Evolutionary conservation across 1,140 invertebrate genomes (phyloP).

Genomic region (Drosophila oshimai): DNA sequence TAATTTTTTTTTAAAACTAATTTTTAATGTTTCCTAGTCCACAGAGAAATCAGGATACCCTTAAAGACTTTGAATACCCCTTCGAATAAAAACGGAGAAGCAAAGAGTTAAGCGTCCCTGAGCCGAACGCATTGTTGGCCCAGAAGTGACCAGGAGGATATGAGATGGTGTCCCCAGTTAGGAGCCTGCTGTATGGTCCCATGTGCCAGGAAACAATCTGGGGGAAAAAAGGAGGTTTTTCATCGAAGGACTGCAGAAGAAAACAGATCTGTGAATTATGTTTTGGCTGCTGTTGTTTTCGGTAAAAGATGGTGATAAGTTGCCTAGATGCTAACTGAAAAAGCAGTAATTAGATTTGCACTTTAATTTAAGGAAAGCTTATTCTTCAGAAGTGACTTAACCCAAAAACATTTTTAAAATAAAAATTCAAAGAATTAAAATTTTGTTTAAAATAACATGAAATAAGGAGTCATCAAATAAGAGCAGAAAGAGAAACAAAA

Average conservation of each 20-base stretch:
- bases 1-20: too few species aligned
- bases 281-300: neutral
- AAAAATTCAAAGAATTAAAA: too few species aligned
- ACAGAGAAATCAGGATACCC: neutral
- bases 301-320: neutral
- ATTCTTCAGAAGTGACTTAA: too few species aligned
- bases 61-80: neutral
- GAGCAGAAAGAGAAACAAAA: too few species aligned
- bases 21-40: too few species aligned
- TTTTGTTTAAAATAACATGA: too few species aligned
- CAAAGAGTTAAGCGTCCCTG: constrained; percentile 30
- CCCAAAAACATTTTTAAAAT: too few species aligned
- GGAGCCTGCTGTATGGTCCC: constrained; percentile 2
- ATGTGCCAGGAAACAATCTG: neutral
- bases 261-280: constrained; percentile 24
- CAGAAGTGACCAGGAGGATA: constrained; percentile 26
- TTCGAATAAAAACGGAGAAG: neutral
- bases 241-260: neutral
- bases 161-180: neutral
- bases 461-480: too few species aligned
- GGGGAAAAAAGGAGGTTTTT: neutral
- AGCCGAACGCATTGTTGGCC: constrained; percentile 14
- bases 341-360: constrained; percentile 2
- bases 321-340: too few species aligned
- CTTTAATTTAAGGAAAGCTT: neutral